phyloP scores from a whole-genome alignment of 2,888 invertebrate genomes.

The Ganaspis brasiliensis region DNA sequence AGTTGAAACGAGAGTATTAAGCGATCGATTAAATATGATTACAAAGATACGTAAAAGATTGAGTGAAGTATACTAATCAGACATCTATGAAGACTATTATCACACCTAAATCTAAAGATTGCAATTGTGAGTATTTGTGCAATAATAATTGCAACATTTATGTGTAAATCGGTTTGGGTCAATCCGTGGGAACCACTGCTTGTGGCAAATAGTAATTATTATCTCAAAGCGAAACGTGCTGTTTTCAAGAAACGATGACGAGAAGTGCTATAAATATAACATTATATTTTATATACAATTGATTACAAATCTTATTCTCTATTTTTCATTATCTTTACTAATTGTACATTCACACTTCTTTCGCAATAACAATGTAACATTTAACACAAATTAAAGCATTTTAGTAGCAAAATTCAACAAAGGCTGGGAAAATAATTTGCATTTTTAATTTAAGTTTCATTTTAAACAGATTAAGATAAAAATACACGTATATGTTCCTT shows the following conservation, averaged over 20 bases:
- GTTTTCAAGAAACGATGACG: conserved; percentile 14
- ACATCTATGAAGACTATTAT: conserved; percentile 3
- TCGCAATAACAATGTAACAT: neutral
- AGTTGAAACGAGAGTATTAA: neutral
- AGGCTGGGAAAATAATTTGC: too few relatives aligned
- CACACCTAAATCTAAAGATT: conserved; percentile 5
- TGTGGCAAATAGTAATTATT: conserved; percentile 24
- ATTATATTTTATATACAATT: neutral
- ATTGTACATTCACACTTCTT: neutral
- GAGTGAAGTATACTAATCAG: conserved; percentile 1
- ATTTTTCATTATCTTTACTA: neutral
- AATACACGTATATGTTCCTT: too few relatives aligned
- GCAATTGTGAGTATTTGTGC: conserved; percentile 25
- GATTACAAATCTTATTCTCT: conserved; percentile 3
- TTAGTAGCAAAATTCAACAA: too few relatives aligned
- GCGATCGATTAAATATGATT: neutral
- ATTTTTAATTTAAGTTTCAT: too few relatives aligned
- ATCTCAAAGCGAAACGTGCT: conserved; percentile 4
- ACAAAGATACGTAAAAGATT: conserved; percentile 7
- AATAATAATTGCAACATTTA: conserved; percentile 26
- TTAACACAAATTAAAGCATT: too few relatives aligned
- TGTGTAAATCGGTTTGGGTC: neutral
- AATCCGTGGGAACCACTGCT: conserved; percentile 34
- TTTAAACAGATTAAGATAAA: too few relatives aligned
- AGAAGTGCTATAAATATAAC: neutral